phyloP scores from a whole-genome alignment of 2,797 vertebrate species.

The Cebuella pygmaea region DNA sequence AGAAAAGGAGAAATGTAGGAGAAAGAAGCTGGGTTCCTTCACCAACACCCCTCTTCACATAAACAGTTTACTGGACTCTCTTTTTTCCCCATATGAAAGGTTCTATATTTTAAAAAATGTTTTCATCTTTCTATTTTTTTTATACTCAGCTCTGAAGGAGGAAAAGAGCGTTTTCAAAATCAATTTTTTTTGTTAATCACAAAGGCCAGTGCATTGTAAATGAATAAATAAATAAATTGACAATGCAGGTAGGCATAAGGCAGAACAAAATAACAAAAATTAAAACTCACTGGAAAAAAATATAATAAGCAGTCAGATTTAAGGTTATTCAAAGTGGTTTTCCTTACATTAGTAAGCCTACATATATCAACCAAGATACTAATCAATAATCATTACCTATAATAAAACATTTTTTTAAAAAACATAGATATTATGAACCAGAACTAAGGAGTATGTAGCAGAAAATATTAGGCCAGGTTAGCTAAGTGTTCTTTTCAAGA shows the following conservation, averaged over 20 bases:
- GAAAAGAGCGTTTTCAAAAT: neutral
- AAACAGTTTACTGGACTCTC: neutral
- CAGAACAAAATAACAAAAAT: neutral
- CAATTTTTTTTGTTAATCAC: neutral
- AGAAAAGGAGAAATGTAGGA: neutral
- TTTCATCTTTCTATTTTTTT: neutral
- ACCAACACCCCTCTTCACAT: neutral
- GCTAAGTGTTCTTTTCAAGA: neutral
- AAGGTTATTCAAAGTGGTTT: neutral
- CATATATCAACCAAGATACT: neutral
- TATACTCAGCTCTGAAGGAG: neutral
- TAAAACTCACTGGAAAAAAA: neutral
- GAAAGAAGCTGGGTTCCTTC: neutral
- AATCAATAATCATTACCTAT: neutral
- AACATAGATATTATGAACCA: neutral
- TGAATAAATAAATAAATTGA: neutral
- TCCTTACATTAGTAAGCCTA: neutral
- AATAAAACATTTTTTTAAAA: neutral
- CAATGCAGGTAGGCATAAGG: neutral
- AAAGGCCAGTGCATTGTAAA: neutral
- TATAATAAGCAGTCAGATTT: neutral
- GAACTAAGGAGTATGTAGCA: neutral
- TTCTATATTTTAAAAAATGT: neutral
- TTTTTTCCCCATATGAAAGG: neutral
- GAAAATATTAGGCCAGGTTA: constrained; percentile 38